Base-by-base conservation (phyloP, 2,888 invertebrate species). In the Cyrtodaria siliqua region DNA sequence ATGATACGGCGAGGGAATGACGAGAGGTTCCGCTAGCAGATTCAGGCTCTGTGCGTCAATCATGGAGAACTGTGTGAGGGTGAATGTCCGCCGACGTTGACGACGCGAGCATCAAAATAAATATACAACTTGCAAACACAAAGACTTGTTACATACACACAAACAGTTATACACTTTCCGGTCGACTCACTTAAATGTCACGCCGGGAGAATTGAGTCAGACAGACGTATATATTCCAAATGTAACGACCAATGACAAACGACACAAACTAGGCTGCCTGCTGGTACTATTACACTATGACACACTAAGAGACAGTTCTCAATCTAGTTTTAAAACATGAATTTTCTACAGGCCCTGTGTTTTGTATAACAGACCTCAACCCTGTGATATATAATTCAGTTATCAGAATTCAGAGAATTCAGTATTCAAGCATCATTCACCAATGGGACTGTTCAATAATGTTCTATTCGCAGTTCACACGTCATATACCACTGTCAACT, bases 11-110 rank as follows among this genome's bases (percentile, higher is more conserved):
- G 76, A 73, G 42, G 69, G 77, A 40, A 80, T 70, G 40, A 73
- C 62, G 60, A 80, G 59, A 44, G 73, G 73, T 55, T 80, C 80
- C 62, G 80, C 60, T 64, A 81, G 70, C 61, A 81, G 69, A 47
- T 78, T 67, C 74, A 81, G 61, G 44, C 69, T 78, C 75, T 78
- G 78, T 75, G 81, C 70, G 49, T 81, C 81, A 68, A 81, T 74
- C 81, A 81, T 81, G 68, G 72, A 74, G 66, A 62, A 62, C 26
- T 55, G 61, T 67, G 40, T 23, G 52, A 69, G 61, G 69, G 66
- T 56, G 47, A 16, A 33, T n/a, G 18, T 16, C 56, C 47, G 57
- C 44, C 52, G 29, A 55, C 42, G 42, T 26, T 53, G 9, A 53
- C n/a, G 23, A n/a, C 38, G 40, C 42, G 55, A 53, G 38, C n/a